These are phyloP conservation scores for Phycodurus eques DNA, from an alignment of 2,113 vertebrate genomes.

Conservation along the genomic window DNA sequence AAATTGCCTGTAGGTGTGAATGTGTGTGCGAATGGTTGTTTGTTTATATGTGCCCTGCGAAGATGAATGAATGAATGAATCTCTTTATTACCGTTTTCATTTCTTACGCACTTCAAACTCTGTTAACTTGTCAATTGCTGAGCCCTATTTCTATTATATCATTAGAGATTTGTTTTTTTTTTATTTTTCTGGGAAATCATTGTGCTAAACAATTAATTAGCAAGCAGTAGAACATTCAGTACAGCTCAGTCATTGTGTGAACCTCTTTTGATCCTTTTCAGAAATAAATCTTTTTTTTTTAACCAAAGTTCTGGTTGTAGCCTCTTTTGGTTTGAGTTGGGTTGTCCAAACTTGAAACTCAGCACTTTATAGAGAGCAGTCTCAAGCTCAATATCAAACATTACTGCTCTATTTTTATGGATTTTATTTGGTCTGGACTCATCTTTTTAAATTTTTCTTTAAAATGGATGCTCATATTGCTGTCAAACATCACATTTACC, in stretches of 20 bases:
- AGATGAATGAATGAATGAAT: too few species aligned
- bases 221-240: background rate
- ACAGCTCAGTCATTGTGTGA: constrained; percentile 16
- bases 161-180: background rate
- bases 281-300: constrained; percentile 20
- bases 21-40: too few species aligned
- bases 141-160: constrained; percentile 10
- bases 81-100: background rate
- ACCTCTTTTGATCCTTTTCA: constrained; percentile 34
- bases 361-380: background rate
- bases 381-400: background rate
- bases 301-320: constrained; percentile 24
- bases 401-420: too few species aligned
- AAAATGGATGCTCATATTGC: too few species aligned
- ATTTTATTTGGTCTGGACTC: too few species aligned
- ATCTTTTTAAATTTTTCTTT: too few species aligned
- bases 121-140: constrained; percentile 2
- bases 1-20: too few species aligned
- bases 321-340: constrained; percentile 5
- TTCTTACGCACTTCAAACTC: constrained; percentile 1
- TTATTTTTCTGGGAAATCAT: constrained; percentile 9
- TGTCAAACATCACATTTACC: too few species aligned
- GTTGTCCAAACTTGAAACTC: constrained; percentile 16
- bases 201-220: constrained; percentile 16
- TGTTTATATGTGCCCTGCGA: too few species aligned